Base-by-base conservation (phyloP, 2,888 invertebrate genomes). In the Tiphia femorata region DNA sequence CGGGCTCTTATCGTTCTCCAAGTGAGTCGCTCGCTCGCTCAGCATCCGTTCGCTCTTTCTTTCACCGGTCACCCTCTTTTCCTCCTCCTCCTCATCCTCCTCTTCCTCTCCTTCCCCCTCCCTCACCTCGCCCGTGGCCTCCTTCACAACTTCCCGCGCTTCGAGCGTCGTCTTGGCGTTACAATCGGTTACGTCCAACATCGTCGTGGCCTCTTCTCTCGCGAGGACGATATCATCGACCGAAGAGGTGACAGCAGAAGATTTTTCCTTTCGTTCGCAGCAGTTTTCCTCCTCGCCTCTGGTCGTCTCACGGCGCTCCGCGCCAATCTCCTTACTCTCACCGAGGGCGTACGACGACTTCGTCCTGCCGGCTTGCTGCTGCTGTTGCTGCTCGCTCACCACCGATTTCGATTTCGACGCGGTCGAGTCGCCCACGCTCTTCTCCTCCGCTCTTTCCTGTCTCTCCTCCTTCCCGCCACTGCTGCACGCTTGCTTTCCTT, bases 401-500 rank as follows among this genome's bases (percentile, higher is more conserved):
- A 52, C 58, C 47, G 61, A 64, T 55, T 72, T 73, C 49, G 65
- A 64, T 72, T 61, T 73, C 68, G 59, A 67, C 58, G 48, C 46
- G 38, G 60, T 47, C 19, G 16, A 19, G 20, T 64, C 73, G 60
- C 73, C 77, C 67, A 73, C 77, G n/a, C n/a, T n/a, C 54, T 64
- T 64, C 42, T 65, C 61, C 55, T 68, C 70, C 53, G 53, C 50
- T 62, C 59, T 62, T 25, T 73, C 71, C 35, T 59, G 67, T 53
- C 49, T 66, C 55, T 75, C 71, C 62, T 67, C 69, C 55, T 65
- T 73, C 3, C 25, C 41, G 2, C 12, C 33, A 3, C 0, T 14
- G 7, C 14, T n/a, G 6, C 33, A 33, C 33, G 33, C 33, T 6
- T 40, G 20, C 49, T 71, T 74, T 55, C 66, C 72, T 64, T 73